Evolutionary conservation across 2,797 vertebrate species (phyloP).

Genomic region (Borostomias antarcticus): DNA sequence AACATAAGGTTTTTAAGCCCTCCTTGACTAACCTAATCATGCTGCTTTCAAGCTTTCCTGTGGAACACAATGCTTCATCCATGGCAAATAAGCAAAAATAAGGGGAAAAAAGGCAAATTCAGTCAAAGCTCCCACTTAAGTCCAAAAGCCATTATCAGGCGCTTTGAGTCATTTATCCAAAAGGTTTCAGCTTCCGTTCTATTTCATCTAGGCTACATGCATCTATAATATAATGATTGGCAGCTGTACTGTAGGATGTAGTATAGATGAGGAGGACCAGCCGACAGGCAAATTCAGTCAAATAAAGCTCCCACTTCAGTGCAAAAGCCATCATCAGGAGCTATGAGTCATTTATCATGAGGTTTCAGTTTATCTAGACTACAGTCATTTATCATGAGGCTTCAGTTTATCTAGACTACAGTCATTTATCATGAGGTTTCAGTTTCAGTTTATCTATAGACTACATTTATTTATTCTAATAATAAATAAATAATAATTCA

Average conservation of each 20-base stretch:
- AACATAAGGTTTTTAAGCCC: constrained; percentile 14
- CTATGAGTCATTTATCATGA: constrained; percentile 11
- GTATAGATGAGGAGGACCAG: too few relatives aligned
- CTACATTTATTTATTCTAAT: too few relatives aligned
- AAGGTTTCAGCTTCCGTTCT: too few relatives aligned
- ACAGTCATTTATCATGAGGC: background rate
- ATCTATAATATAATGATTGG: too few relatives aligned
- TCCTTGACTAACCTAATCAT: constrained; percentile 29
- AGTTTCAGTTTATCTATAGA: too few relatives aligned
- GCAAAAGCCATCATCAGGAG: background rate
- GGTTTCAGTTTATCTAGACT: background rate
- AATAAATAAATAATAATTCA: too few relatives aligned
- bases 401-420: too few relatives aligned
- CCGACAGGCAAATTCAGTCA: too few relatives aligned
- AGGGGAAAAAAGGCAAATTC: background rate
- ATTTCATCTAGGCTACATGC: background rate
- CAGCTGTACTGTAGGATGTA: too few relatives aligned
- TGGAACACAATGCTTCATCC: constrained; percentile 22
- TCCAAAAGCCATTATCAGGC: background rate
- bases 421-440: too few relatives aligned
- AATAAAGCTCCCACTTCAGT: background rate
- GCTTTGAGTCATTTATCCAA: constrained; percentile 8
- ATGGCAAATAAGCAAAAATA: constrained; percentile 27
- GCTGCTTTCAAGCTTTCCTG: constrained; percentile 13
- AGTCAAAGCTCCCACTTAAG: background rate